Evolutionary conservation across 2,888 invertebrate genomes (phyloP).

Genomic region (Phrixothrix hirtus): DNA sequence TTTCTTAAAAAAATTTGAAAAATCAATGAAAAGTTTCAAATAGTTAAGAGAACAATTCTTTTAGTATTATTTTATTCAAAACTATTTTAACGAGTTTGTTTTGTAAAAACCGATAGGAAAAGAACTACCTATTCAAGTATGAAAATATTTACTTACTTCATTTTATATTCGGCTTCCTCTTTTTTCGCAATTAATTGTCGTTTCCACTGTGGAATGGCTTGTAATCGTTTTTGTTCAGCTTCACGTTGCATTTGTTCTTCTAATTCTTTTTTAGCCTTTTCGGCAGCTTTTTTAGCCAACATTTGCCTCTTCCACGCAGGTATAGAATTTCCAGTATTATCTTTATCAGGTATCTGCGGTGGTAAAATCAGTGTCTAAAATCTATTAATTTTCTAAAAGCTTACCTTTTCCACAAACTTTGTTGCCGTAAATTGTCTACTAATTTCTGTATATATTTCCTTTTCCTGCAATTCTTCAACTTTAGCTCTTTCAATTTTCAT

Average conservation of each 20-base stretch:
- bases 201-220: conserved; percentile 93
- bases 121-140: background rate
- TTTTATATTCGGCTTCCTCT: conserved; percentile 75
- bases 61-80: no score
- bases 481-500: conserved; percentile 88
- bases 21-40: no score
- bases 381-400: no score
- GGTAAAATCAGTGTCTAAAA: no score
- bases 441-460: conserved; percentile 82
- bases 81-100: no score
- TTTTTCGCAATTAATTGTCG: conserved; percentile 82
- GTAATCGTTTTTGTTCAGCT: conserved; percentile 81
- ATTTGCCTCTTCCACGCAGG: conserved; percentile 96
- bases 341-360: conserved; percentile 84
- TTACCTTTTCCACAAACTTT: conserved; percentile 89
- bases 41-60: no score
- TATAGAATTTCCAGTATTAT: conserved; percentile 84
- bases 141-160: conserved; percentile 69
- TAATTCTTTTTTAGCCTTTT: conserved; percentile 87
- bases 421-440: conserved; percentile 81
- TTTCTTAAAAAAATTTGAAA: no score
- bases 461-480: conserved; percentile 80
- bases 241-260: conserved; percentile 84
- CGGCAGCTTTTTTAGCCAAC: conserved; percentile 92
- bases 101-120: no score